phyloP scores from a whole-genome alignment of 2,797 vertebrate genomes.

The Mastacembelus armatus region DNA sequence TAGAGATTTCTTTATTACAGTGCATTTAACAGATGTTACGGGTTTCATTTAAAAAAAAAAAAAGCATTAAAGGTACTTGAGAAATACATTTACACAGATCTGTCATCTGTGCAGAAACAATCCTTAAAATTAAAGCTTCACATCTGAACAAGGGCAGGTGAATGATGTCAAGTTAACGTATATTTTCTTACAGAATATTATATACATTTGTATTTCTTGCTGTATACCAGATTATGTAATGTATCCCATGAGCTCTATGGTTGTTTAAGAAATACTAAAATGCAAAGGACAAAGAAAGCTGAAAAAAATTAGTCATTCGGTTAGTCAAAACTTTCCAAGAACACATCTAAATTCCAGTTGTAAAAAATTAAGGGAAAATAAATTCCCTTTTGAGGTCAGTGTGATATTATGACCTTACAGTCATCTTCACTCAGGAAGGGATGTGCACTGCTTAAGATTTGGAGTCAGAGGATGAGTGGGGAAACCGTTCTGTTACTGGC shows the following conservation, averaged over 20 bases:
- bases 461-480: conserved; percentile 28
- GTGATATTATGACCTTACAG: conserved; percentile 46
- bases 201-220: conserved; percentile 73
- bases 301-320: conserved; percentile 49
- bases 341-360: conserved; percentile 56
- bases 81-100: conserved; percentile 73
- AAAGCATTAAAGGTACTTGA: conserved; percentile 60
- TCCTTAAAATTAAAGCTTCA: conserved; percentile 83
- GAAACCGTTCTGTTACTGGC: conserved; percentile 32
- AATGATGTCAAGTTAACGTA: conserved; percentile 74
- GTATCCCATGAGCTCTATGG: conserved; percentile 37
- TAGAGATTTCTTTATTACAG: conserved; percentile 89
- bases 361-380: conserved; percentile 52
- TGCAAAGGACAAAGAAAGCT: conserved; percentile 48
- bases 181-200: conserved; percentile 64
- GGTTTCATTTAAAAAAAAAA: too few relatives aligned
- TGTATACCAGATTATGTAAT: conserved; percentile 54
- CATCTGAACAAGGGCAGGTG: conserved; percentile 71
- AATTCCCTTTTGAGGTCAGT: conserved; percentile 67
- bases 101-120: conserved; percentile 77
- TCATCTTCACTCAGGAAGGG: conserved; percentile 37
- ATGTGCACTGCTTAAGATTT: conserved; percentile 27
- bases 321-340: conserved; percentile 52
- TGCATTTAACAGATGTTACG: conserved; percentile 86
- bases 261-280: conserved; percentile 12